Evolutionary conservation across 2,113 vertebrate species (phyloP), one percentile per base, ranked within the genome.

Genomic region (Xenopus borealis): DNA sequence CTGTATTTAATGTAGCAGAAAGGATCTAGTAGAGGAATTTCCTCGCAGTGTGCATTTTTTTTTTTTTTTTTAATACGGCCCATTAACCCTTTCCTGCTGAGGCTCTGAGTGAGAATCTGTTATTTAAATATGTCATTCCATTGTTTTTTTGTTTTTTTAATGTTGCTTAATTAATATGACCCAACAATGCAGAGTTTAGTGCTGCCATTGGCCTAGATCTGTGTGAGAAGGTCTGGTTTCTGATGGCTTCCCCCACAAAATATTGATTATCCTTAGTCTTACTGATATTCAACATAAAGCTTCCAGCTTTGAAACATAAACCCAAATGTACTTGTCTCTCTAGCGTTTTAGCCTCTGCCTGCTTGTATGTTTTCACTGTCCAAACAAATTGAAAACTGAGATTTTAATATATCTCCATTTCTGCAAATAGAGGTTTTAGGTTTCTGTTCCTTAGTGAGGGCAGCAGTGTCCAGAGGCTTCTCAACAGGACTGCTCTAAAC

Each of bases 1-100:
- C 62, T 62, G 65, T 50, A 75, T 75, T 75, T 69, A 75, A 69
- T 69, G 72, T 69, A 63, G 72, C 72, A 75, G 65, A 69, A 47
- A 52, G 65, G 50, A 47, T 12, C 50, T 75, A 62, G 62, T 68
- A 19, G 16, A 33, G 67, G 20, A 50, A 52, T 46, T 55, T 74
- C 10, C 45, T 23, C 18, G 17, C 40, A 14, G 3, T 13, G 44
- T 68, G 55, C 66, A 12, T 67, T 20, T 67, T n/a, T n/a, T n/a
- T 45, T 8, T 45, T 3, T 67, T 20, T 67, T 27, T 27, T 27
- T 45, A 55, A 18, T 11, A 14, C 19, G 10, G 6, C 11, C 17
- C 14, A 6, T 67, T 67, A 50, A 67, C 65, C 46, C 65, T 52
- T 67, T 45, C 18, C 33, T 45, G 9, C 44, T 18, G 14, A 9